phyloP scores from a whole-genome alignment of 2,113 vertebrate species.

The Chrysemys picta region DNA sequence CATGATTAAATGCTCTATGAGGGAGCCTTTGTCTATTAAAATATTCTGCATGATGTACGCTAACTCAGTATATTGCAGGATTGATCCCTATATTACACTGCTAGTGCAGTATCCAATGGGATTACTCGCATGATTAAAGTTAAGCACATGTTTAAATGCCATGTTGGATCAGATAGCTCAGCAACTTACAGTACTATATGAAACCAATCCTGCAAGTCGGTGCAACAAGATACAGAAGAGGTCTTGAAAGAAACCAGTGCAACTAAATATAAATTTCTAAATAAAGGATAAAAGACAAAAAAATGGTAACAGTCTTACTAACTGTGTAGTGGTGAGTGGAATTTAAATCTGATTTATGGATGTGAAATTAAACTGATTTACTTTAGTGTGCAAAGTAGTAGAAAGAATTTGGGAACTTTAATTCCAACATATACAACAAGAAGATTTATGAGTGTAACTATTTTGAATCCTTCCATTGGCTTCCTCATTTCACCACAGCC shows the following conservation, averaged over 20 bases:
- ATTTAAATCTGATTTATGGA: slow-evolving; percentile 58
- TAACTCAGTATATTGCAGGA: not conserved
- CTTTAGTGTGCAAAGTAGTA: slow-evolving; percentile 52
- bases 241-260: slow-evolving; percentile 60
- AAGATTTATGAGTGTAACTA: slow-evolving; percentile 51
- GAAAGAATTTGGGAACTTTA: slow-evolving; percentile 51
- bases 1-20: not conserved
- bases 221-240: not conserved
- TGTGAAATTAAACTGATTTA: slow-evolving; percentile 59
- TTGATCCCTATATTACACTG: not conserved
- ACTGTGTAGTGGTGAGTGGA: slow-evolving; percentile 32
- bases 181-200: not conserved
- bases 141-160: not conserved
- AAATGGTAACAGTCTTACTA: slow-evolving; percentile 43
- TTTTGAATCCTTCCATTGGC: not conserved
- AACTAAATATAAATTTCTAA: slow-evolving; percentile 45
- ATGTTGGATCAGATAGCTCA: not conserved
- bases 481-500: not conserved
- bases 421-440: slow-evolving; percentile 51
- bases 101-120: not conserved
- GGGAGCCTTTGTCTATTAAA: not conserved
- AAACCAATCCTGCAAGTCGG: slow-evolving; percentile 7
- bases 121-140: not conserved
- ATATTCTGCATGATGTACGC: not conserved
- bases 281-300: slow-evolving; percentile 31